These are phyloP conservation scores for Cyanistes caeruleus DNA, from an alignment of 2,113 vertebrate species.

Conservation along the genomic window DNA sequence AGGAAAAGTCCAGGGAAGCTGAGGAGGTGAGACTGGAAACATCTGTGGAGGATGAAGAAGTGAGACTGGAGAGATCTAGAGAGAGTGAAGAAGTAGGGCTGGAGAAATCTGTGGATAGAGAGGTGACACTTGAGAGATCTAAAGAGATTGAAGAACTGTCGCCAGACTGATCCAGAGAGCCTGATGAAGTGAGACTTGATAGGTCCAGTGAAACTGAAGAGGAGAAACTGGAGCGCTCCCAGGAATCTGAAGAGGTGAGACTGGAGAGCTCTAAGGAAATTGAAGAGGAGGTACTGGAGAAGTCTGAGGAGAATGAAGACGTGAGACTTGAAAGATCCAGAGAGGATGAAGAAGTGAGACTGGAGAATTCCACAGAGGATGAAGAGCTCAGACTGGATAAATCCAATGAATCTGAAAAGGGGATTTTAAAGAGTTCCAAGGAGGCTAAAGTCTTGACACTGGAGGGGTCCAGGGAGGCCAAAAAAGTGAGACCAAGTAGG, in stretches of 20 bases:
- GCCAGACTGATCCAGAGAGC: conserved; percentile 9
- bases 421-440: conserved; percentile 59
- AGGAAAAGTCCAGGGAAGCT: conserved; percentile 18
- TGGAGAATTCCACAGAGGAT: conserved; percentile 59
- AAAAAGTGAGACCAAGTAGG: conserved; percentile 36
- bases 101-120: conserved; percentile 35
- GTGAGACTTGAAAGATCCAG: conserved; percentile 58
- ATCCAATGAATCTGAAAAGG: conserved; percentile 62
- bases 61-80: conserved; percentile 49
- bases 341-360: conserved; percentile 55
- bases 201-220: conserved; percentile 61
- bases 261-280: conserved; percentile 65
- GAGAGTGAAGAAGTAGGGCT: conserved; percentile 48
- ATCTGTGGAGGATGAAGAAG: neutral
- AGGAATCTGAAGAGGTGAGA: conserved; percentile 56
- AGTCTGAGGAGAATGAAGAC: conserved; percentile 43
- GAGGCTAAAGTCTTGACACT: conserved; percentile 45
- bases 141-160: conserved; percentile 51
- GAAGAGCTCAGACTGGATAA: conserved; percentile 62
- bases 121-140: conserved; percentile 54
- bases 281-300: conserved; percentile 49
- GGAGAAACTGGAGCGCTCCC: conserved; percentile 59
- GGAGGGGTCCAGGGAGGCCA: conserved; percentile 65
- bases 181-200: conserved; percentile 51
- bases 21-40: neutral